phyloP scores from a whole-genome alignment of 2,888 invertebrate species.

The Ctenicera cuprea region DNA sequence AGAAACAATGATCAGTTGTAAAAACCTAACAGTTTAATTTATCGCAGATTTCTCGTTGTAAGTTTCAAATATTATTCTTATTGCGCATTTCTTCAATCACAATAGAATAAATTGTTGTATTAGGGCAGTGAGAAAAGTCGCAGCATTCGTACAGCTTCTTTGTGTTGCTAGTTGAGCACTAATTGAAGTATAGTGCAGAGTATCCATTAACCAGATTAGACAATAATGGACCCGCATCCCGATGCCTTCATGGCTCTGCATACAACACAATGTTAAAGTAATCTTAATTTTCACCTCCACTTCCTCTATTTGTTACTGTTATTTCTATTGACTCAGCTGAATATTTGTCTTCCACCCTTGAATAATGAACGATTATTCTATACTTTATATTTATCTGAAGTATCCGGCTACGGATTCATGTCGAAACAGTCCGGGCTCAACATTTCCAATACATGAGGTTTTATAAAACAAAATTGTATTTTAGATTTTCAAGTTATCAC shows the following conservation, averaged over 20 bases:
- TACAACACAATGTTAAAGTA: conserved; percentile 51
- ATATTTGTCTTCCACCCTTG: neutral
- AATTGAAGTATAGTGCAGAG: conserved; percentile 63
- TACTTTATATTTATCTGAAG: too few relatives aligned
- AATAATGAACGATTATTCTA: neutral
- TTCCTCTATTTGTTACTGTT: conserved; percentile 29
- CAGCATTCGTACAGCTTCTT: conserved; percentile 45
- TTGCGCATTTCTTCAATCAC: neutral
- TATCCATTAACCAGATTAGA: conserved; percentile 61
- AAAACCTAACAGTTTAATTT: neutral
- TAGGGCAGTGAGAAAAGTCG: conserved; percentile 48
- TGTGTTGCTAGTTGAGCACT: conserved; percentile 54
- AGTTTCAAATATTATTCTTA: neutral
- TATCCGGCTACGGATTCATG: too few relatives aligned
- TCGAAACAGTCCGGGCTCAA: too few relatives aligned
- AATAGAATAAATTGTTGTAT: neutral
- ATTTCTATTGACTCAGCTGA: conserved; percentile 33
- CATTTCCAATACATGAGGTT: too few relatives aligned
- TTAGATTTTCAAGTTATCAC: neutral
- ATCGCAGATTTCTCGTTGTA: too few relatives aligned
- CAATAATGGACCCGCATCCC: conserved; percentile 66
- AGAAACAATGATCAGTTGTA: too few relatives aligned
- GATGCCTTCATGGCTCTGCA: conserved; percentile 52
- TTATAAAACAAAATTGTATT: too few relatives aligned
- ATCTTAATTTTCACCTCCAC: conserved; percentile 50